Evolutionary conservation across 2,113 vertebrate species (phyloP), one percentile per base, ranked within the genome.

Genomic region (Pipra filicauda): DNA sequence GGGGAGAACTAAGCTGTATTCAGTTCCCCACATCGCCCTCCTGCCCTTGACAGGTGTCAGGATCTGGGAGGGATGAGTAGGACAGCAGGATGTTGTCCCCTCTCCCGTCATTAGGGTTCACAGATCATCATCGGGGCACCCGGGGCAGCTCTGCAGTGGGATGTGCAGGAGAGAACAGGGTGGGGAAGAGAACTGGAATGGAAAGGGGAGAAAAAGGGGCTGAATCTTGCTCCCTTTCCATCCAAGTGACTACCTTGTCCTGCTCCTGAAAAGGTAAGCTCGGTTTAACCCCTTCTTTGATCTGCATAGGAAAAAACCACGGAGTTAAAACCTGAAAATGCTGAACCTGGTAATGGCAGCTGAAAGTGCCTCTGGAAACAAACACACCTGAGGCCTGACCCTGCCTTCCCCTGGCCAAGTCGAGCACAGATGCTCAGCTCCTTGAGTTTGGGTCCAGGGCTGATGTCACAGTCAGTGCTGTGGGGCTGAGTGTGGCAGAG

Each of bases 381-480:
- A 4, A 28, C 20, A 21, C 19, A 14, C n/a, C 44, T 18, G 77
- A 57, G 46, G 23, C 12, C 33, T 67, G 66, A 82, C 69, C n/a
- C 66, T 58, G 37, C 26, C 15, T 93, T 22, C 12, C 19, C 39
- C 8, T 12, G 24, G 26, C 31, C 31, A 49, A 62, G 39, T 6
- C 9, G 24, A 74, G 30, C 28, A 48, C 39, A 48, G 35, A 4
- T 26, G 21, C 70, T 88, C 49, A 66, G 20, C 37, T 76, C 27
- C 7, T 1, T 5, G 35, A 49, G 59, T 61, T 11, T 1, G 3
- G 28, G 11, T 66, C 15, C 9, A 20, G 70, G 16, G 8, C 7
- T 86, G 93, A 44, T 31, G 59, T 23, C 0, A 0, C 1, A 15
- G 58, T 6, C 0, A 0, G 31, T 69, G 58, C 37, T 79, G 12